Percentiles rank a stretch among this genome's conserved stretches.
Evolutionary conservation across 2,888 invertebrate genomes (phyloP).

Genomic region (Venusia cambrica): DNA sequence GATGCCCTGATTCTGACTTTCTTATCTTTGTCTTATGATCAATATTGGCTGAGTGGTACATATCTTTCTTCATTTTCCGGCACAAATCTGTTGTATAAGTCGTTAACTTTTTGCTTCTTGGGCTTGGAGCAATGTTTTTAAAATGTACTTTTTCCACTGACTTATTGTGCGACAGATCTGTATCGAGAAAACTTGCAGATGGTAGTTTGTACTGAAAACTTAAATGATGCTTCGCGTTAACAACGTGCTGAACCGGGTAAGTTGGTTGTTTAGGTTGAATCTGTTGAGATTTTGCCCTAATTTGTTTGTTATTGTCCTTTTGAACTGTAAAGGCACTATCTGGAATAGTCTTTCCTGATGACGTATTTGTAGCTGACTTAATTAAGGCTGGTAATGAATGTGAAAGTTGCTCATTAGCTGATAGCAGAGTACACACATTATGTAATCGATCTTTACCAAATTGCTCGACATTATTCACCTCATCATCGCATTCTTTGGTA

Average conservation of each 20-base stretch:
- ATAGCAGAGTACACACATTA: slow-evolving; percentile 35
- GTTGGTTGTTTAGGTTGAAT: too few relatives aligned
- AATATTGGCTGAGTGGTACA: not conserved
- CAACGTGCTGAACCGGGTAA: too few relatives aligned
- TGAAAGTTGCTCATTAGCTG: slow-evolving; percentile 37
- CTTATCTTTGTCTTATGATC: slow-evolving; percentile 7
- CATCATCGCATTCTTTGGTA: slow-evolving; percentile 37
- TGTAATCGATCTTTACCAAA: slow-evolving; percentile 41
- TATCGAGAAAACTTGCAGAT: too few relatives aligned
- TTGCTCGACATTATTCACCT: slow-evolving; percentile 29
- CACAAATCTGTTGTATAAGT: slow-evolving; percentile 13
- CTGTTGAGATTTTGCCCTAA: too few relatives aligned
- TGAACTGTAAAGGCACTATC: too few relatives aligned
- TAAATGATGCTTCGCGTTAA: too few relatives aligned
- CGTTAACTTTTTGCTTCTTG: slow-evolving; percentile 5
- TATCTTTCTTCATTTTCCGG: slow-evolving; percentile 16
- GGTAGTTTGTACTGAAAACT: too few relatives aligned
- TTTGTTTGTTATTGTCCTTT: too few relatives aligned
- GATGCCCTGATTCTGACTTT: slow-evolving; percentile 1
- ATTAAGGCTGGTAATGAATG: slow-evolving; percentile 37
- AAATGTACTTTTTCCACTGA: slow-evolving; percentile 1
- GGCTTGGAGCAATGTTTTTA: slow-evolving; percentile 6
- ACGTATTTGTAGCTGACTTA: slow-evolving; percentile 10
- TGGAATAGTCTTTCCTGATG: slow-evolving; percentile 6
- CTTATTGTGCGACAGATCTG: not conserved